Evolutionary conservation across 2,888 invertebrate genomes (phyloP), one percentile per base, ranked within the genome.

Genomic region (Hemaris fuciformis): DNA sequence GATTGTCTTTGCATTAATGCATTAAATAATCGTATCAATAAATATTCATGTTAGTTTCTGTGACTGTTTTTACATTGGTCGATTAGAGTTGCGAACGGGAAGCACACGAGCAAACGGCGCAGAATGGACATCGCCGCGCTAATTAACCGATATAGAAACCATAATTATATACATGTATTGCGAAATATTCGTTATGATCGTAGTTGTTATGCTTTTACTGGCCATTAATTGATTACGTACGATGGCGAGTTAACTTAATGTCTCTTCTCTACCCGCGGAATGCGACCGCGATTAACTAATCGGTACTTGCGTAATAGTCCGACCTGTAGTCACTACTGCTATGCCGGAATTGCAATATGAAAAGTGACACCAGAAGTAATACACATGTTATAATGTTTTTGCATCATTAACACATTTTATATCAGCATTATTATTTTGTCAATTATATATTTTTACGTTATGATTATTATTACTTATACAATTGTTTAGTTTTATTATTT

Each of bases 401-500:
- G 31, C 5, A 18, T 7, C 10, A 31, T 53, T 53, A 10, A 7
- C 53, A 18, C 27, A 13, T 59, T 42, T 58, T 15, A 18, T 43
- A 43, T 27, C 10, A 43, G 15, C 43, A 42, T n/a, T 41, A 58
- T 58, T 10, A 18, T 15, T 58, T 43, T 25, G 13, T 27, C 41
- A 15, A 22, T 5, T 60, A 27, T 61, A 62, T 62, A 41, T 61
- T 59, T 43, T 53, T 66, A 62, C 43, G 58, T 67, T 70, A 71
- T 63, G 20, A 67, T 48, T 65, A 64, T 69, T 63, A 46, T 59
- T 67, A 66, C 60, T 64, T 71, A 66, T 70, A 65, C 63, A 72
- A 61, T 76, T 76, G 68, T 75, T 76, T 70, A 69, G 61, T 65
- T 68, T 71, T 65, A 59, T n/a, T n/a, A n/a, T n/a, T n/a, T n/a